These are phyloP conservation scores for Meda fulgida DNA, from an alignment of 2,797 vertebrate genomes.

Conservation along the genomic window DNA sequence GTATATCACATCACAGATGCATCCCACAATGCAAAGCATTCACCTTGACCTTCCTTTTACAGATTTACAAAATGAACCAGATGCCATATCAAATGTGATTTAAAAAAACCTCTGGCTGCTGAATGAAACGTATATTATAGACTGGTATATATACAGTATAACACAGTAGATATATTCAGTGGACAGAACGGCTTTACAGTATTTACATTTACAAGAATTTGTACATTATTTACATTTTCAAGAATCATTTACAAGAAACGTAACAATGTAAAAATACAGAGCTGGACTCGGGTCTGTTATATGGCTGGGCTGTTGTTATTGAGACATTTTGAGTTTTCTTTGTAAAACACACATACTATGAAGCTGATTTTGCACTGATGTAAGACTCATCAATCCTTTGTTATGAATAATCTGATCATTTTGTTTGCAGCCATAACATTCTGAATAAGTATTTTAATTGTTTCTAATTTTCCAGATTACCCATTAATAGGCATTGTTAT, in stretches of 20 bases:
- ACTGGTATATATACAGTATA: too few species aligned
- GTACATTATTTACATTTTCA: background rate
- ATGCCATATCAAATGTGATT: too few species aligned
- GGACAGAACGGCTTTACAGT: background rate
- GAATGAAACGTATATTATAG: too few species aligned
- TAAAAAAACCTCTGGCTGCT: too few species aligned
- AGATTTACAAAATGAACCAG: too few species aligned
- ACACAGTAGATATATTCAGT: background rate
- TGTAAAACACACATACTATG: background rate
- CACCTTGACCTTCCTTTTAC: background rate
- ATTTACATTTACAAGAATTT: background rate
- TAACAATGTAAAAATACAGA: background rate
- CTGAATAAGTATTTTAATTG: background rate
- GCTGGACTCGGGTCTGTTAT: background rate
- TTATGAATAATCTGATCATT: background rate
- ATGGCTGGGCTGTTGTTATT: too few species aligned
- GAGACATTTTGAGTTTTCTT: background rate
- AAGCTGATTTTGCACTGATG: background rate
- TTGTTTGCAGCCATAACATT: background rate
- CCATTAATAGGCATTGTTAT: background rate
- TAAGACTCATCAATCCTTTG: background rate
- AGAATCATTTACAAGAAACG: background rate
- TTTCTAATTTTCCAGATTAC: background rate
- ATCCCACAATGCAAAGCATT: background rate
- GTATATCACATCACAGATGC: background rate